These are phyloP conservation scores for Typhlichthys eigenmanni DNA, from an alignment of 2,797 vertebrate genomes.

Conservation along the genomic window DNA sequence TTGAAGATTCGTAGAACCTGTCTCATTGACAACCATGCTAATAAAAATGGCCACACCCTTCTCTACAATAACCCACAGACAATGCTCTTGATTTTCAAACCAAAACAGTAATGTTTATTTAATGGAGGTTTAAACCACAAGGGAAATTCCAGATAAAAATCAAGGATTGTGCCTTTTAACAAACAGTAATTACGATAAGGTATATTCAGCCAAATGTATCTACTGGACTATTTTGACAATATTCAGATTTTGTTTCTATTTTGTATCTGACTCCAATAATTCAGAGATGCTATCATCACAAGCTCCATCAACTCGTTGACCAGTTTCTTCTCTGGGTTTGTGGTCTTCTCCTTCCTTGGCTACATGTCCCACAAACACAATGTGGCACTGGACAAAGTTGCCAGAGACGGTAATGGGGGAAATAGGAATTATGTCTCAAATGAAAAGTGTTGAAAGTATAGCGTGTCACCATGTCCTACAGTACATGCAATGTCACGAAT, in stretches of 20 bases:
- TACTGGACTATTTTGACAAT: not conserved
- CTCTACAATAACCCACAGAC: slow-evolving; percentile 42
- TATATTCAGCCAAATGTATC: too few relatives aligned
- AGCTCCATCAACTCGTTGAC: slow-evolving; percentile 91
- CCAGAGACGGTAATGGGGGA: slow-evolving; percentile 81
- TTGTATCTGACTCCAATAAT: slow-evolving; percentile 6
- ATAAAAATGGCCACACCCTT: slow-evolving; percentile 44
- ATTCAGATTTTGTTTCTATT: slow-evolving; percentile 11
- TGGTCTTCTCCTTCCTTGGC: slow-evolving; percentile 91
- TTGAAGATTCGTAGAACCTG: slow-evolving; percentile 64
- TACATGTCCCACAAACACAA: slow-evolving; percentile 91
- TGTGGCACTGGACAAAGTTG: slow-evolving; percentile 86
- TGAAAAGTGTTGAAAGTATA: too few relatives aligned
- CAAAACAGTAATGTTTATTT: too few relatives aligned
- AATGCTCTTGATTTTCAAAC: too few relatives aligned
- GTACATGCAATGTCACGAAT: too few relatives aligned
- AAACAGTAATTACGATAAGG: too few relatives aligned
- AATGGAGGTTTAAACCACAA: too few relatives aligned
- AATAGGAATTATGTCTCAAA: not conserved
- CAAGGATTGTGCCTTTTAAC: too few relatives aligned
- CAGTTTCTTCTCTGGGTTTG: slow-evolving; percentile 92
- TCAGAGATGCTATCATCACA: slow-evolving; percentile 91
- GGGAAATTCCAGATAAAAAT: too few relatives aligned
- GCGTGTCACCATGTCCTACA: too few relatives aligned
- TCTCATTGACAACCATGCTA: slow-evolving; percentile 56